Percentiles rank a stretch among this genome's conserved stretches.
Evolutionary conservation across 2,113 vertebrate genomes (phyloP).

Genomic region (Amphiprion percula): DNA sequence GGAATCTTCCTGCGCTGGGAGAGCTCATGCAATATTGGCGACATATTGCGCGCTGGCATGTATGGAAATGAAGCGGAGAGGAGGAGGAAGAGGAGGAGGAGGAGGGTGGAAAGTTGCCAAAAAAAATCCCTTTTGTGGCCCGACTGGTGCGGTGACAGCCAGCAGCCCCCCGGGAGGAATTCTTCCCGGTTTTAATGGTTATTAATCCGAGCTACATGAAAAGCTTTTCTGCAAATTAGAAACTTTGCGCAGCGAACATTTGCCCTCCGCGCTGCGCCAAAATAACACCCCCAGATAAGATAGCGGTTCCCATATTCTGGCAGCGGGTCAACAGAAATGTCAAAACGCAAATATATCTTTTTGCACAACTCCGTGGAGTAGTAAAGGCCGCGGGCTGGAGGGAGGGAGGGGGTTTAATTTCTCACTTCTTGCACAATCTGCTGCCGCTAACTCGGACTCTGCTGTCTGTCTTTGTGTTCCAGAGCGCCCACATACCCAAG

Average conservation of each 20-base stretch:
- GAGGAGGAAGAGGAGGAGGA: neutral
- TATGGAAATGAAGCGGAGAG: neutral
- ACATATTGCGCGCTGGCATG: constrained; percentile 69
- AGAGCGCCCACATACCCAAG: constrained; percentile 87
- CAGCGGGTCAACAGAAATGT: constrained; percentile 32
- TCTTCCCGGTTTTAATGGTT: constrained; percentile 52
- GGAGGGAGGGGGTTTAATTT: neutral
- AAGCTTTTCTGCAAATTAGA: neutral
- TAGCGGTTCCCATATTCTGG: constrained; percentile 16
- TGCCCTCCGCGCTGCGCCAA: neutral
- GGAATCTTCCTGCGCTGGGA: constrained; percentile 5
- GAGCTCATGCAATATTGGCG: constrained; percentile 73
- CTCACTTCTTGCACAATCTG: constrained; percentile 46
- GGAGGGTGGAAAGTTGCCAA: constrained; percentile 58
- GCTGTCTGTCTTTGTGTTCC: constrained; percentile 17
- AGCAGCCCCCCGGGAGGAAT: constrained; percentile 54
- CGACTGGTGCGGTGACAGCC: constrained; percentile 66
- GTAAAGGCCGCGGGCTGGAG: constrained; percentile 17
- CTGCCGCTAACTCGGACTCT: constrained; percentile 45
- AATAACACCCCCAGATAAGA: constrained; percentile 14
- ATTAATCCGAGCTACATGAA: constrained; percentile 47
- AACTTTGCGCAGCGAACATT: neutral
- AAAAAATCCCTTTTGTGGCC: constrained; percentile 37
- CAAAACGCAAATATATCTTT: constrained; percentile 57
- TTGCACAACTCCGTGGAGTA: constrained; percentile 50